Conservation (phyloP, 1,140 invertebrate species). For the Mactra quadrangularis region DNA sequence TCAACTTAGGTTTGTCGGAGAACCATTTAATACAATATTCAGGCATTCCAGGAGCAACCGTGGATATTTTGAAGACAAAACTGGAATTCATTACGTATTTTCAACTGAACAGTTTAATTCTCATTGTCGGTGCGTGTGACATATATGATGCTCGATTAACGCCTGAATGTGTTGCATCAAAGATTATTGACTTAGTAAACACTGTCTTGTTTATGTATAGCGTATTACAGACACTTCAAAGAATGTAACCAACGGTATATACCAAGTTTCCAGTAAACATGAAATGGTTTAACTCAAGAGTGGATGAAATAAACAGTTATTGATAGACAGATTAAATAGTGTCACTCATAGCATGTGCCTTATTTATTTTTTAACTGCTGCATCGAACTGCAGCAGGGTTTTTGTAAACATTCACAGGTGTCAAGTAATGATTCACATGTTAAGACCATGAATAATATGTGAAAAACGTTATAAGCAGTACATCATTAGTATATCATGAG, state of each 20-base stretch:
- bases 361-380: background rate
- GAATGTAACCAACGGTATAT: background rate
- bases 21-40: too few relatives aligned
- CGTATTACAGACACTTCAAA: background rate
- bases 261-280: background rate
- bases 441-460: too few relatives aligned
- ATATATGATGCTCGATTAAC: background rate
- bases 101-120: background rate
- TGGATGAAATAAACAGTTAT: background rate
- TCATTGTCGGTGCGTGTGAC: background rate
- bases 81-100: background rate
- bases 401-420: too few relatives aligned
- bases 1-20: too few relatives aligned
- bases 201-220: conserved; percentile 11
- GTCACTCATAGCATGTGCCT: background rate
- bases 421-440: too few relatives aligned
- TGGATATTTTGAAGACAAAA: background rate
- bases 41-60: background rate
- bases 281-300: background rate
- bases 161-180: background rate
- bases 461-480: too few relatives aligned
- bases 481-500: too few relatives aligned
- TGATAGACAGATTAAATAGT: background rate
- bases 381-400: background rate
- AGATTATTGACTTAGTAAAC: background rate